A percentile compares a stretch with the other conserved stretches of the same genome.
phyloP scores from a whole-genome alignment of 1,140 invertebrate genomes.

The Chionoecetes opilio region DNA sequence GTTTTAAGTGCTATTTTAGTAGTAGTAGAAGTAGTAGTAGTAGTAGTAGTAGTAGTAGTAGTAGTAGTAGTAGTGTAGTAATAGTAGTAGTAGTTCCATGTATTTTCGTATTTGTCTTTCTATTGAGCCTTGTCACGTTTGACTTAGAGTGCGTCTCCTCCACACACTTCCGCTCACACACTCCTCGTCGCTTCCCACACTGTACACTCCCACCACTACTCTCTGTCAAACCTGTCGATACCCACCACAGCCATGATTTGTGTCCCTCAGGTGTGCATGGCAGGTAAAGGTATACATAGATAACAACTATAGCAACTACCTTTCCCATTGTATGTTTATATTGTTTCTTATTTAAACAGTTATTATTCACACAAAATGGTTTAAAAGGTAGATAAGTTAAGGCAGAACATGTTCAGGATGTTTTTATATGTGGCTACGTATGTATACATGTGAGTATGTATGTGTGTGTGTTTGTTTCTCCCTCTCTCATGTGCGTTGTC shows the following conservation, averaged over 20 bases:
- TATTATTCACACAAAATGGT: too few relatives aligned
- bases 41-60: too few relatives aligned
- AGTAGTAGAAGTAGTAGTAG: too few relatives aligned
- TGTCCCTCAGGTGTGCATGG: not conserved
- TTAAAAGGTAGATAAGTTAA: too few relatives aligned
- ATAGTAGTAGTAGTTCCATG: too few relatives aligned
- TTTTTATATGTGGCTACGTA: not conserved
- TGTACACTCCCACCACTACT: not conserved
- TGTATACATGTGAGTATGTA: slow-evolving; percentile 1
- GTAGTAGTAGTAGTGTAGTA: too few relatives aligned
- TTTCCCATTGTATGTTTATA: slow-evolving; percentile 1
- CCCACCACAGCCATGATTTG: not conserved
- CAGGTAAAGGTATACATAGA: not conserved
- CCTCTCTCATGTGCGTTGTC: not conserved
- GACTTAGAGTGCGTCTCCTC: not conserved
- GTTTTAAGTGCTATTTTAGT: not conserved
- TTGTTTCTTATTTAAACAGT: too few relatives aligned
- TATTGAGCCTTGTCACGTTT: too few relatives aligned
- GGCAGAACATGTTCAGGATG: too few relatives aligned
- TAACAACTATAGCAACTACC: not conserved
- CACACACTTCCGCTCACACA: not conserved
- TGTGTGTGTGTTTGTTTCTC: not conserved
- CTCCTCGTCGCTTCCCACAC: not conserved
- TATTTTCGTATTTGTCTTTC: too few relatives aligned
- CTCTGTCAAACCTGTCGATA: not conserved